Evolutionary conservation across 23 tunicate species (phyloP).

Genomic region (Ascidia mentula): DNA sequence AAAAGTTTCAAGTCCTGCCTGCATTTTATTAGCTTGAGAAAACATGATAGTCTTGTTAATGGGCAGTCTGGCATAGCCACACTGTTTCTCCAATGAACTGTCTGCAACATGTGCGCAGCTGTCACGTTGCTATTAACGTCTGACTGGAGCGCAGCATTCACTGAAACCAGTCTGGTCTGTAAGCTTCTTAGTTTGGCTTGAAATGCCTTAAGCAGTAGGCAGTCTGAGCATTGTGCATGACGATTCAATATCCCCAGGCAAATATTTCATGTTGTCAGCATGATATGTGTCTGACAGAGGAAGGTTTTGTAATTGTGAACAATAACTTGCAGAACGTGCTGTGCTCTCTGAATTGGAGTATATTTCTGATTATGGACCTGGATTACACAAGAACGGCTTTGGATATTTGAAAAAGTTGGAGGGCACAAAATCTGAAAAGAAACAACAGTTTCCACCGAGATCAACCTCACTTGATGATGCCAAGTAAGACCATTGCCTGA

Average conservation of each 20-base stretch:
- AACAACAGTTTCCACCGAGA: neutral
- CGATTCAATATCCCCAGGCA: neutral
- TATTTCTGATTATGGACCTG: slow-evolving; percentile 7
- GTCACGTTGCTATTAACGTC: neutral
- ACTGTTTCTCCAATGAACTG: neutral
- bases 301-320: neutral
- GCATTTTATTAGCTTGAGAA: neutral
- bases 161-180: neutral
- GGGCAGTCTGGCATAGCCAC: neutral
- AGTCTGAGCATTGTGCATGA: neutral
- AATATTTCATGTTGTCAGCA: neutral
- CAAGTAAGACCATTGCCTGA: too few relatives aligned
- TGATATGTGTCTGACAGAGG: neutral
- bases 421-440: neutral
- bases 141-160: neutral
- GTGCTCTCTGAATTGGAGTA: neutral
- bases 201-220: slow-evolving; percentile 5
- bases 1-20: neutral
- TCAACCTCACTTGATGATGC: neutral
- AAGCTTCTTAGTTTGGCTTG: neutral
- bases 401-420: slow-evolving; percentile 3
- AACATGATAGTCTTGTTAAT: neutral
- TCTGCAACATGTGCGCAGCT: slow-evolving; percentile 5
- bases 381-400: slow-evolving; percentile 4
- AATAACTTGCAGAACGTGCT: neutral